Evolutionary conservation across 2,113 vertebrate species (phyloP), one percentile per base, ranked within the genome.

Genomic region (Corythornis cristatus): DNA sequence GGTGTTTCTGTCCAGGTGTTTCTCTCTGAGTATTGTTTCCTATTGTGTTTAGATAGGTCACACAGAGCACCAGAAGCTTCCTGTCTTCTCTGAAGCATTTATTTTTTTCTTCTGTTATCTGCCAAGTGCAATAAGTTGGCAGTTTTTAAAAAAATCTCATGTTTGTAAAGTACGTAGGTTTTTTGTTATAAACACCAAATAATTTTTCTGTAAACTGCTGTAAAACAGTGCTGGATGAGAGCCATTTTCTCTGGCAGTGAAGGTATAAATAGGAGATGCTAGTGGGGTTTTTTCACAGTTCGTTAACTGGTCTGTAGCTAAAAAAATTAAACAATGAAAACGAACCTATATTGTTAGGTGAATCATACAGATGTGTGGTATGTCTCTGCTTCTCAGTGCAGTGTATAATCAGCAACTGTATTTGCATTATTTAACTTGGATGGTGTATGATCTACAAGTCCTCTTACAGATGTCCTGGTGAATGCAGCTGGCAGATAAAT

Each of bases 171-270:
- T 76, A 23, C 33, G 37, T 64, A 31, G 19, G 10, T 1, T 53
- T 89, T 87, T 86, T 95, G 21, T 82, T 92, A 42, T 16, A 84
- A 91, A 62, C 23, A 45, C 57, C 18, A 83, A 82, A 71, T 61
- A 83, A 88, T 88, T 77, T 66, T 87, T 17, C 58, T 90, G 45
- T 83, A 67, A 89, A 61, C 70, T 65, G 70, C 70, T 75, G 68
- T 88, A 61, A 88, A 86, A 50, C 62, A 77, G 17, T 89, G 91
- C 77, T 93, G 72, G 51, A 75, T 53, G 18, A 77, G 9, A 89
- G 35, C 54, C 54, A 45, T 85, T 83, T 93, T 95, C 51, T 91
- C 56, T 87, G 64, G 8, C 18, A 35, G 23, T 62, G 29, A 82
- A 91, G 72, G 48, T 94, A 37, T 77, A 83, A 87, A 71, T 76